Base-by-base conservation (phyloP, 2,113 vertebrate genomes). In the Glaucomys volans region DNA sequence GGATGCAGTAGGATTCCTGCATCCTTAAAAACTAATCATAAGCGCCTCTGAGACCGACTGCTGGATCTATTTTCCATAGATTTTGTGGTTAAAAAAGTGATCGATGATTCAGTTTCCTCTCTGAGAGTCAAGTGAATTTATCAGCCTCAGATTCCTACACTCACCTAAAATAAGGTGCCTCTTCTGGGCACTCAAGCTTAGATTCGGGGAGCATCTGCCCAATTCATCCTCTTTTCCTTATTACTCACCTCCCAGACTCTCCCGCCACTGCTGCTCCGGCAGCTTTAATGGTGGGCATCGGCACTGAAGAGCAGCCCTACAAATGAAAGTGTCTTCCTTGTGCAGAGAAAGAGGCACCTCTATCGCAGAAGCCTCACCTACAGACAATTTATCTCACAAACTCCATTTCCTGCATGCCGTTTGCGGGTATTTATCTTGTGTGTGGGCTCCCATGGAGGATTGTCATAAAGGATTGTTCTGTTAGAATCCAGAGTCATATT, bases 1-100 rank as follows among this genome's bases (percentile, higher is more conserved):
- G 0, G 76, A 90, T 94, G 90, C 79, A 93, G 89, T 83, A 77
- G 95, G 66, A 95, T 95, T 90, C 71, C 35, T 71, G 64, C 95
- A 87, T 93, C 87, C 89, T 95, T 44, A 84, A 91, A 95, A 96
- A 93, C 91, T 89, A 80, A 97, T 97, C 96, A 87, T 22, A 64
- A 71, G 42, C 4, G 20, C 95, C 94, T 91, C 90, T 3, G 69
- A 95, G 95, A 91, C 83, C 1, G 2, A 90, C 90, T 77, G 91
- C 89, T 76, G 79, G 95, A 90, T 95, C 93, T 96, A 91, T 97
- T 96, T 96, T 97, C 93, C 57, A 90, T 94, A 96, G 95, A 97
- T 97, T 94, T 90, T 97, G 89, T 96, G 86, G 95, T 95, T 96
- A 91, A 91, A 97, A 94, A 89, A 54, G 91, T 97, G 97, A 97